Evolutionary conservation across 2,797 vertebrate genomes (phyloP).

Genomic region (Galago senegalensis): DNA sequence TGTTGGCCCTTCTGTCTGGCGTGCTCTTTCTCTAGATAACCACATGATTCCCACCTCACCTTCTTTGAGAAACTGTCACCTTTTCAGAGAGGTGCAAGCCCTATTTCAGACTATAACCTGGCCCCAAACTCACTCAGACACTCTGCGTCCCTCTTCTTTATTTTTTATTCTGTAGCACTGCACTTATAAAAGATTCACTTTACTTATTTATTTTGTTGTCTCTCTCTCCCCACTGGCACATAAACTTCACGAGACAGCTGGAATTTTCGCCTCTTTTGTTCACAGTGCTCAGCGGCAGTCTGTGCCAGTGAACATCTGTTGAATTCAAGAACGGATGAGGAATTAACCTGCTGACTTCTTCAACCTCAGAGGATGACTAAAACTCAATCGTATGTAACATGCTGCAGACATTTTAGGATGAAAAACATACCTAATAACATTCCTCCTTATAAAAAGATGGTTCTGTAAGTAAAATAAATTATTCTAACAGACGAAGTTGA

Average conservation of each 20-base stretch:
- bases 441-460: constrained; percentile 8
- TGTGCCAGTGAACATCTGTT: background rate
- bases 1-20: background rate
- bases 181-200: background rate
- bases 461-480: constrained; percentile 14
- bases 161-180: background rate
- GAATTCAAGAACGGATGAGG: background rate
- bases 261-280: background rate
- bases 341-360: background rate
- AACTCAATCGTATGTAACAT: background rate
- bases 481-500: constrained; percentile 29
- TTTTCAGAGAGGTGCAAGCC: background rate
- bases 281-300: background rate
- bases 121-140: background rate
- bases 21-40: background rate
- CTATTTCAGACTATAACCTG: background rate
- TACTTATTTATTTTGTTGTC: background rate
- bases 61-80: background rate
- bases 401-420: background rate
- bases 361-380: background rate
- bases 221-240: background rate
- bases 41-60: background rate
- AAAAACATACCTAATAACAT: background rate
- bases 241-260: background rate
- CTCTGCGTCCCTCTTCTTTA: background rate